phyloP scores from a whole-genome alignment of 2,113 vertebrate genomes.

The Oreochromis niloticus region DNA sequence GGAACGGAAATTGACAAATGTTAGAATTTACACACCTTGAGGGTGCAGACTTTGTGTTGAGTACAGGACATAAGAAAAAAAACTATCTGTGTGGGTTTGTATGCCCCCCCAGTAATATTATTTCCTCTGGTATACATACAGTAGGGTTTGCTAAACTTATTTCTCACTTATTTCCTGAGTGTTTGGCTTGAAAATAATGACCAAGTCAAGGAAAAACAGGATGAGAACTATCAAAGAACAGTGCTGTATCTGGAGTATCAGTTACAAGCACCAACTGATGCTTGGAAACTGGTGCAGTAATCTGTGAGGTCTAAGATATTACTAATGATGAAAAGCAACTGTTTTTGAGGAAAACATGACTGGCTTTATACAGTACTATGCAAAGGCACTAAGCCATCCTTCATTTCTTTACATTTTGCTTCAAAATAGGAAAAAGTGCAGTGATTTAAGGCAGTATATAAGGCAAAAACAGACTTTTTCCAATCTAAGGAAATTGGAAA shows the following conservation, averaged over 20 bases:
- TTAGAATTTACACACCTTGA: not conserved
- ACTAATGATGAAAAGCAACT: not conserved
- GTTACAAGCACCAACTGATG: not conserved
- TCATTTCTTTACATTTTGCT: not conserved
- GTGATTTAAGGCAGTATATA: not conserved
- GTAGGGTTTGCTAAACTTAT: not conserved
- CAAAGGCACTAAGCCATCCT: not conserved
- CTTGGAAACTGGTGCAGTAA: not conserved
- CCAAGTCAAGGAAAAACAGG: not conserved
- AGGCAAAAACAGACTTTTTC: not conserved
- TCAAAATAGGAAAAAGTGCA: not conserved
- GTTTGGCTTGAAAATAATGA: not conserved
- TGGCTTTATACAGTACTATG: not conserved
- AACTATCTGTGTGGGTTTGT: not conserved
- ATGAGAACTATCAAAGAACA: not conserved
- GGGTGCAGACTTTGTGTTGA: not conserved
- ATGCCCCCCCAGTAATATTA: not conserved
- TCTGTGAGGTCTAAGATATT: not conserved
- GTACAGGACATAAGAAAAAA: not conserved
- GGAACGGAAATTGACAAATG: conserved; percentile 7
- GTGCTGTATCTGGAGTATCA: not conserved
- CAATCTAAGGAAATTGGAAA: not conserved
- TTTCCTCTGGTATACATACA: not conserved
- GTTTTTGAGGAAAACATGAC: not conserved
- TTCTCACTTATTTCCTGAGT: not conserved